Evolutionary conservation across 2,888 invertebrate species (phyloP).

Genomic region (Nymphalis urticae): DNA sequence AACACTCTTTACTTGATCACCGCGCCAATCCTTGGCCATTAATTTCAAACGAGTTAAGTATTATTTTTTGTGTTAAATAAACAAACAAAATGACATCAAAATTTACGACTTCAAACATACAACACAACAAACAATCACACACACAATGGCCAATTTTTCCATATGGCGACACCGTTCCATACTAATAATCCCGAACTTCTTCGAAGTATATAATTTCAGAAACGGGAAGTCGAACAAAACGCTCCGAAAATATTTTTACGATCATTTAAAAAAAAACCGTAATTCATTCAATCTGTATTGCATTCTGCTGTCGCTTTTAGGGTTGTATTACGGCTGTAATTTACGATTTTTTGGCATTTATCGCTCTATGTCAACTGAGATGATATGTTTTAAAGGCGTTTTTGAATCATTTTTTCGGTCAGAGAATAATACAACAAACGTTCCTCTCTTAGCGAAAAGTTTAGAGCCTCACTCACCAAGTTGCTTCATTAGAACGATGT

Average conservation of each 20-base stretch:
- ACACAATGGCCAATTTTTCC: slow-evolving; percentile 33
- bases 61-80: background rate
- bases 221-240: slow-evolving; percentile 42
- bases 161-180: slow-evolving; percentile 39
- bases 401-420: slow-evolving; percentile 30
- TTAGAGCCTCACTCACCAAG: too few relatives aligned
- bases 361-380: slow-evolving; percentile 47
- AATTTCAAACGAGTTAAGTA: background rate
- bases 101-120: slow-evolving; percentile 16
- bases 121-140: slow-evolving; percentile 14
- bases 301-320: slow-evolving; percentile 61
- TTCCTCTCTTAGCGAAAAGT: background rate
- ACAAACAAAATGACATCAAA: slow-evolving; percentile 9
- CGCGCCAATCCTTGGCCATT: background rate
- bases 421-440: background rate
- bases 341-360: slow-evolving; percentile 62
- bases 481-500: too few relatives aligned
- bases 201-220: slow-evolving; percentile 22
- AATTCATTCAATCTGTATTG: slow-evolving; percentile 59
- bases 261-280: slow-evolving; percentile 46
- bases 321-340: slow-evolving; percentile 34
- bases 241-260: slow-evolving; percentile 67
- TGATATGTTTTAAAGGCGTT: slow-evolving; percentile 23
- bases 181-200: slow-evolving; percentile 15
- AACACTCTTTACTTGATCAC: background rate